Percentiles rank a stretch among this genome's conserved stretches.
These are phyloP conservation scores for Drosophila mulleri DNA, from an alignment of 2,888 invertebrate genomes.

Conservation along the genomic window DNA sequence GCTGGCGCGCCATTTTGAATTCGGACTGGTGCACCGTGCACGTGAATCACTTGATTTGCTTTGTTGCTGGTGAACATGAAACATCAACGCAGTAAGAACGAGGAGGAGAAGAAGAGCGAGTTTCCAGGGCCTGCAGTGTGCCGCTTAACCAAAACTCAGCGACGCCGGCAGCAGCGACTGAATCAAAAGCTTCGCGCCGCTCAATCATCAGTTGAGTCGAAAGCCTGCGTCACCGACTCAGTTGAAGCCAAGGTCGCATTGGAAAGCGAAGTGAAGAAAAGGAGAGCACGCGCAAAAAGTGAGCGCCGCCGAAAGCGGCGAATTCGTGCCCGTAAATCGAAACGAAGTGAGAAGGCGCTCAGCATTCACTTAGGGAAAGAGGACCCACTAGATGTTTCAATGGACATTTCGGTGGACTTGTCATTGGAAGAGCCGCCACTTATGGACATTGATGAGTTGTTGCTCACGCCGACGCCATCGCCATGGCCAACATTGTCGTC, in stretches of 20 bases:
- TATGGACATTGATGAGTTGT: neutral
- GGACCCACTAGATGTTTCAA: neutral
- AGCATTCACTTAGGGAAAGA: too few species aligned
- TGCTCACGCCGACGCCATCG: neutral
- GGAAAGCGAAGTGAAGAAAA: neutral
- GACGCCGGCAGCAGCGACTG: neutral
- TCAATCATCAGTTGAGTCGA: too few species aligned
- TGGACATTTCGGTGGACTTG: neutral
- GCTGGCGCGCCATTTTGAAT: conserved; percentile 15
- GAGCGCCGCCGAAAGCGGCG: neutral
- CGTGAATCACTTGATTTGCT: neutral
- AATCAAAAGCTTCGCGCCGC: neutral
- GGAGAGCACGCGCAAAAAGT: neutral
- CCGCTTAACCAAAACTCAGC: neutral
- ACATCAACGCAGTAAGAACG: neutral
- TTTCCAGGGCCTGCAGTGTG: neutral
- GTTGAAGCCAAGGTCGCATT: neutral
- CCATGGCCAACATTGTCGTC: neutral
- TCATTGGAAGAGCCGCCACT: neutral
- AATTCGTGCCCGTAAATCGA: neutral
- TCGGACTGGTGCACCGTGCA: neutral
- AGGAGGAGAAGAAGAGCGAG: neutral
- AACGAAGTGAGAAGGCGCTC: neutral
- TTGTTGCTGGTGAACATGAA: neutral
- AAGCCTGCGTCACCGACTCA: neutral